phyloP scores from a whole-genome alignment of 2,113 vertebrate species.

The Cyphomyrus discorhynchus region DNA sequence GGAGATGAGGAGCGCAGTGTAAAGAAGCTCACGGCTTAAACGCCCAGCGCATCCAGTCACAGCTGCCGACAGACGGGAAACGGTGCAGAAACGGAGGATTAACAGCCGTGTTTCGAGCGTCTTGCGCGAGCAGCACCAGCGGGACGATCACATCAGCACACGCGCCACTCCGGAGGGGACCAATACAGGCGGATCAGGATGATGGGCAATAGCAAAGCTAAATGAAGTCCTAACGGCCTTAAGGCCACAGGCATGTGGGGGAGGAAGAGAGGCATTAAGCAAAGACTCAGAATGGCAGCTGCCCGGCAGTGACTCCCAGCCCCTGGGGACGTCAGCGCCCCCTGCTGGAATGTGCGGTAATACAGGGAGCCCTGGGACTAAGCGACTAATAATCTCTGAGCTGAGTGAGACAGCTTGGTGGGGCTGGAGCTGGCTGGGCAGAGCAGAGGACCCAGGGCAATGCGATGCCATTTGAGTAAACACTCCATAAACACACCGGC shows the following conservation, averaged over 20 bases:
- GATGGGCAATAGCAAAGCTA: neutral
- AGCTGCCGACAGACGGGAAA: neutral
- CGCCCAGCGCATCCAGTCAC: neutral
- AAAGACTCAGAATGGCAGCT: neutral
- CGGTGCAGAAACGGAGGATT: neutral
- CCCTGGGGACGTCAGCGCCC: neutral
- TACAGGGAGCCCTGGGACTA: neutral
- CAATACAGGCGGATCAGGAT: neutral
- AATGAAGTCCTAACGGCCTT: neutral
- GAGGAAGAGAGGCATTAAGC: neutral
- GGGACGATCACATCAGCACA: neutral
- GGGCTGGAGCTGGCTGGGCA: neutral
- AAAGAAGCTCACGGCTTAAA: neutral
- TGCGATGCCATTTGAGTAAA: neutral
- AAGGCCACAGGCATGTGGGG: neutral
- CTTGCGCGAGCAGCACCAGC: neutral
- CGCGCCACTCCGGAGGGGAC: neutral
- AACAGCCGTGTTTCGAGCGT: neutral
- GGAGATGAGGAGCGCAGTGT: neutral
- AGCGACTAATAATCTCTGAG: neutral
- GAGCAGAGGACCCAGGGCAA: neutral
- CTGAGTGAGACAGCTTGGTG: neutral
- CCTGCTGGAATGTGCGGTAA: neutral
- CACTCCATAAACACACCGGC: neutral
- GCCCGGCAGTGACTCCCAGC: neutral